Percentiles rank a stretch among this genome's conserved stretches.
Evolutionary conservation across 2,113 vertebrate species (phyloP).

Genomic region (Podiceps cristatus): DNA sequence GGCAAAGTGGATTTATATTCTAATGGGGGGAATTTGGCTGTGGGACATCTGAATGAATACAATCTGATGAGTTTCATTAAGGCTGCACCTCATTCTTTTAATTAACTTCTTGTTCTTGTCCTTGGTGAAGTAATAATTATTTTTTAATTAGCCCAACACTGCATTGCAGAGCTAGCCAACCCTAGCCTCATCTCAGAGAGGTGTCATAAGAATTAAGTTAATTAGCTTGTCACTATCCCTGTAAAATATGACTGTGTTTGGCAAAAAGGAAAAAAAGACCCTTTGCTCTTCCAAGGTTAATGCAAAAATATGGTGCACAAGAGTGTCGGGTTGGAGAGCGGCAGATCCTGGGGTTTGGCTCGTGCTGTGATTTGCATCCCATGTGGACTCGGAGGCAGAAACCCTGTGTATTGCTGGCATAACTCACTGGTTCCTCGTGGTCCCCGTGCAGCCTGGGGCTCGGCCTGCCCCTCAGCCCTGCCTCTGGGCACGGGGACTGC

Average conservation of each 20-base stretch:
- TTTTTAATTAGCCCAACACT: conserved; percentile 81
- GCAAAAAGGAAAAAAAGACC: conserved; percentile 53
- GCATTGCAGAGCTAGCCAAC: conserved; percentile 76
- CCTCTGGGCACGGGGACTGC: accelerated
- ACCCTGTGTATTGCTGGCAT: accelerated
- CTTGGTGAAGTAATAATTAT: conserved; percentile 84
- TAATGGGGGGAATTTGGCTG: conserved; percentile 33
- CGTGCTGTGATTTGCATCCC: background rate
- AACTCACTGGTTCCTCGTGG: accelerated
- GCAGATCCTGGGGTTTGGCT: background rate
- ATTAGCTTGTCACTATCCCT: conserved; percentile 82
- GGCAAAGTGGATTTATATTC: conserved; percentile 13
- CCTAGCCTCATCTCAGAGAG: conserved; percentile 78
- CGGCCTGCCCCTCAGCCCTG: background rate
- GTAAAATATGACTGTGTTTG: conserved; percentile 78
- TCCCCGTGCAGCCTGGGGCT: background rate
- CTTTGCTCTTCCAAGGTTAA: conserved; percentile 81
- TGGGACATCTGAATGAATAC: conserved; percentile 25
- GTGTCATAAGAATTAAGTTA: conserved; percentile 85
- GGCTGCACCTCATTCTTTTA: conserved; percentile 78
- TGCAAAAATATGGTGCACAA: conserved; percentile 69
- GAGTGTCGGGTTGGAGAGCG: conserved; percentile 29
- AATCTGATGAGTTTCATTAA: conserved; percentile 77
- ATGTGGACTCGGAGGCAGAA: background rate
- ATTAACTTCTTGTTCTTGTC: conserved; percentile 85